These are phyloP conservation scores for Phyllostomus hastatus DNA, from an alignment of 2,113 vertebrate species.

Conservation along the genomic window DNA sequence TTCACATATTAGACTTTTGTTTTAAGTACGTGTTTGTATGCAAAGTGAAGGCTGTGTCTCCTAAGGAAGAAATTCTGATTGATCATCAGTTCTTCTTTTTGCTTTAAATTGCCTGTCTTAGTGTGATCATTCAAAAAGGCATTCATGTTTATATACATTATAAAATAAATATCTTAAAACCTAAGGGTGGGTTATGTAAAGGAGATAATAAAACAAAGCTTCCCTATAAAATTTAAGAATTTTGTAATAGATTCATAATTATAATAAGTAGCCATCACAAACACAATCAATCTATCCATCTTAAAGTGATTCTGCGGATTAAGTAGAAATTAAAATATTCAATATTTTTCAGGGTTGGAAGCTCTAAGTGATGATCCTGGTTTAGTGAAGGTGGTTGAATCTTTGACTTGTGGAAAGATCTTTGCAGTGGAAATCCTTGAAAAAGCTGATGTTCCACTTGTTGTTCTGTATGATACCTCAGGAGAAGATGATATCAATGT, in stretches of 20 bases:
- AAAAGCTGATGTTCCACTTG: constrained; percentile 82
- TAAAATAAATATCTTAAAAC: not conserved
- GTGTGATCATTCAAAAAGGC: not conserved
- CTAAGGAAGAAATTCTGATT: not conserved
- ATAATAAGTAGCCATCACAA: not conserved
- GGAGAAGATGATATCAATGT: constrained; percentile 93
- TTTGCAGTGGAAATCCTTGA: constrained; percentile 92
- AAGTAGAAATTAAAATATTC: constrained; percentile 28
- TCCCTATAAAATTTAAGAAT: constrained; percentile 21
- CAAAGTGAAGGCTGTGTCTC: not conserved
- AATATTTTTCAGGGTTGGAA: constrained; percentile 88
- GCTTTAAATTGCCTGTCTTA: not conserved
- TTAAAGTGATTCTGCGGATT: not conserved
- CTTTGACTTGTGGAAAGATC: constrained; percentile 88
- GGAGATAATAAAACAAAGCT: constrained; percentile 28
- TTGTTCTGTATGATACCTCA: constrained; percentile 94
- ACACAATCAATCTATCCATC: not conserved
- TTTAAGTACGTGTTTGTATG: not conserved
- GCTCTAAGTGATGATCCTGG: constrained; percentile 84
- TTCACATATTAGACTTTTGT: not conserved
- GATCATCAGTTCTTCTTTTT: not conserved
- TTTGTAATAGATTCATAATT: not conserved
- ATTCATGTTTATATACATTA: not conserved
- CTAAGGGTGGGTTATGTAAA: not conserved
- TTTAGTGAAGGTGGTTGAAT: constrained; percentile 87